Base-by-base conservation (phyloP, 1,140 invertebrate species). In the Drosophila mayri region DNA sequence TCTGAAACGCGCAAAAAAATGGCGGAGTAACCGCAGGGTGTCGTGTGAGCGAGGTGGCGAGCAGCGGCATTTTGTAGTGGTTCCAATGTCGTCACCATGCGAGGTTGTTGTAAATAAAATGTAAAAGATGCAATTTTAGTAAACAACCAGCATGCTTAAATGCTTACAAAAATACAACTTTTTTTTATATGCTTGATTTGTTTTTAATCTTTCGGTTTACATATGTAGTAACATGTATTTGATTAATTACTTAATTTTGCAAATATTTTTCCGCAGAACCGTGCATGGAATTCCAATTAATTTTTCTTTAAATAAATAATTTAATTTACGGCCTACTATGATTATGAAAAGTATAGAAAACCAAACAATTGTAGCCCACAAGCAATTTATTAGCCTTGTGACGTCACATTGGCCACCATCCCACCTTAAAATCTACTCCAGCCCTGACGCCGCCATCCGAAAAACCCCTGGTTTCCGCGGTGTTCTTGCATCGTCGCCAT, bases 1-100 rank as follows among this genome's bases (percentile, higher is more conserved):
- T 70, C 78, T 86, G 52, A 86, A 81, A 82, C 79, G 87, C 81
- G 72, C 59, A 75, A 71, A 74, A 88, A 87, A 88, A 88, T 88
- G 84, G 84, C 84, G 84, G 84, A 72, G 67, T 72, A 28, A 38
- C 44, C 40, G 37, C 73, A 77, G 32, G 63, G 55, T 43, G 74
- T 30, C 30, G 20, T 3, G 16, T 4, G 38, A 18, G 18, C 7
- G 32, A 37, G 62, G 74, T 74, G 58, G 28, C 10, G 12, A 35
- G 9, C n/a, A 20, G 18, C 40, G 41, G 46, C 25, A n/a, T 74
- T 46, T 74, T 62, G 12, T 40, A 32, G 28, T 6, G 10, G 0
- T 12, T 12, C 30, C 6, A 37, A 28, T 64, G 57, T 74, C 68
- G 57, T 62, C 71, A 74, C 16, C 52, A 46, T 3, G 10, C 1